Evolutionary conservation across 1,140 invertebrate species (phyloP).

Genomic region (Bombus turneri): DNA sequence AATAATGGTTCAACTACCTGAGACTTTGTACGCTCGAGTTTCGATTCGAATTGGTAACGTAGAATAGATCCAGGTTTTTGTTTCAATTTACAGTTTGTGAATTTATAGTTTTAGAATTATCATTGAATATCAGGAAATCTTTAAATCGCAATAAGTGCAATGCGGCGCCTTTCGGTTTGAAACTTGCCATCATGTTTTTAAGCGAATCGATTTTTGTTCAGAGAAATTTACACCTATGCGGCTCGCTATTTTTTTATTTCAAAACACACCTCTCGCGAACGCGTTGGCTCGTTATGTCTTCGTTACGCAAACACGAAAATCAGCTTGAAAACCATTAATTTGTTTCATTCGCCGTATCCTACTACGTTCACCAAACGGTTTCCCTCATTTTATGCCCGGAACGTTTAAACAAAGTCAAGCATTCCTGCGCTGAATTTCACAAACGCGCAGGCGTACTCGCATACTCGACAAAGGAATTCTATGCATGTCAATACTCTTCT

Average conservation of each 20-base stretch:
- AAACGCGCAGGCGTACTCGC: slow-evolving; percentile 19
- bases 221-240: neutral
- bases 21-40: neutral
- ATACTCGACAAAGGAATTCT: slow-evolving; percentile 41
- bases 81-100: neutral
- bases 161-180: neutral
- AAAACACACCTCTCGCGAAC: neutral
- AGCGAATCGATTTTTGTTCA: neutral
- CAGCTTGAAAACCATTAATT: slow-evolving; percentile 26
- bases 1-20: neutral
- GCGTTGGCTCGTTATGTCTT: neutral
- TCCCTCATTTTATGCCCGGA: slow-evolving; percentile 7
- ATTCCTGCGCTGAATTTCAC: slow-evolving; percentile 32
- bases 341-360: slow-evolving; percentile 3
- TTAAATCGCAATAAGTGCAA: neutral
- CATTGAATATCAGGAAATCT: neutral
- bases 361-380: neutral
- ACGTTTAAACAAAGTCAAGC: slow-evolving; percentile 39
- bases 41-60: slow-evolving; percentile 7
- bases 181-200: neutral
- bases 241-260: neutral
- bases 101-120: neutral
- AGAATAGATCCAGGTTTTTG: neutral
- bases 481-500: slow-evolving; percentile 43
- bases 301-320: slow-evolving; percentile 46